Evolutionary conservation across 2,797 vertebrate species (phyloP).

Genomic region (Kryptopterus vitreolus): DNA sequence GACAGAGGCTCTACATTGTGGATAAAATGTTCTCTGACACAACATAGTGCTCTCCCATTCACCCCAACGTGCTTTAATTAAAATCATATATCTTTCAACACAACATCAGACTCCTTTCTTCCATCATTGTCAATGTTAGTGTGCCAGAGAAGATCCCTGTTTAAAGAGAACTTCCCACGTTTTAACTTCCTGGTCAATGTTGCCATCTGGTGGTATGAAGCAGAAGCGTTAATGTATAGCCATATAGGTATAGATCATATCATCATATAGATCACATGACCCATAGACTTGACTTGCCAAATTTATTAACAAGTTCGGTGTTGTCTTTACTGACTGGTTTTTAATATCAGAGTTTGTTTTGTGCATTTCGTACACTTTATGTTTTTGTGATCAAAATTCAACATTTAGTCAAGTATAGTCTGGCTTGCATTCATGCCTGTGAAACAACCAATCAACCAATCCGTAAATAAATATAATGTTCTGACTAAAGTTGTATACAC

Average conservation of each 20-base stretch:
- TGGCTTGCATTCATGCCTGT: no score
- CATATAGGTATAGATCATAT: not conserved
- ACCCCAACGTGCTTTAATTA: not conserved
- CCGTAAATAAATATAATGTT: no score
- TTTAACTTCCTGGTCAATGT: slow-evolving; percentile 55
- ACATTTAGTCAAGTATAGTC: no score
- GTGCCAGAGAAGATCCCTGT: not conserved
- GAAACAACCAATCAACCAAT: no score
- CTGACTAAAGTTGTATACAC: no score
- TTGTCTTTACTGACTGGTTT: not conserved
- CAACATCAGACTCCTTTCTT: not conserved
- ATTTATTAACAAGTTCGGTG: not conserved
- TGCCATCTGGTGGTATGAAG: slow-evolving; percentile 73
- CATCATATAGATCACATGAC: not conserved
- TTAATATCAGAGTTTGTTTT: no score
- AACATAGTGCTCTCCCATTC: not conserved
- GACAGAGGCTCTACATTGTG: not conserved
- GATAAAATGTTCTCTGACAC: not conserved
- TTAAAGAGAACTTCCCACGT: not conserved
- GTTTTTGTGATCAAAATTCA: no score
- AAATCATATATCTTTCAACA: slow-evolving; percentile 13
- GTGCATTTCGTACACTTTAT: no score
- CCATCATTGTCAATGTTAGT: not conserved
- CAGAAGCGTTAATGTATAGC: not conserved
- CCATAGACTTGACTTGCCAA: not conserved